Conservation (phyloP, 1,140 invertebrate genomes). For the Drosophila aff. region DNA sequence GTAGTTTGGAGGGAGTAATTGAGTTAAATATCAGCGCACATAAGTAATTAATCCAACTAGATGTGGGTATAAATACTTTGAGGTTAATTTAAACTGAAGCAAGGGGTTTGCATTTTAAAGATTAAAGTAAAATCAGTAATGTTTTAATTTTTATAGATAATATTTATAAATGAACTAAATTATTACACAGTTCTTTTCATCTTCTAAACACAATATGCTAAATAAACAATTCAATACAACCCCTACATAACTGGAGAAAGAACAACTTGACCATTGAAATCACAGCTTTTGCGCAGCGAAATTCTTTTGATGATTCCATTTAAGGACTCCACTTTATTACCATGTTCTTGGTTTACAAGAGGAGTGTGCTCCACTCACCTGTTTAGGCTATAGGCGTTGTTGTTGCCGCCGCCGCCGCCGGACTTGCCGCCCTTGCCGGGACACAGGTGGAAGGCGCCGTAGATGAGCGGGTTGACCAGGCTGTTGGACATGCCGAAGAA, state of each 20-base stretch:
- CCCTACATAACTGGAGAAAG: neutral
- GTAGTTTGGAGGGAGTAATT: neutral
- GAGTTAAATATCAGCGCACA: neutral
- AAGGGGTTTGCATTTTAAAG: too few relatives aligned
- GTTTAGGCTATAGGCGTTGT: slow-evolving; percentile 79
- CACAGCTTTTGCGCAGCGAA: neutral
- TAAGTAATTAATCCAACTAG: neutral
- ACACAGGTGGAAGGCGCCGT: slow-evolving; percentile 94
- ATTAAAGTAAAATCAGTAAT: too few relatives aligned
- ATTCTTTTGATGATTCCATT: slow-evolving; percentile 7
- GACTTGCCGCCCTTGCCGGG: slow-evolving; percentile 79
- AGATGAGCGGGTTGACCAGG: slow-evolving; percentile 94
- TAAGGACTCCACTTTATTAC: neutral
- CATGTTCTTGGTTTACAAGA: neutral
- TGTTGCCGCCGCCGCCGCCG: slow-evolving; percentile 60
- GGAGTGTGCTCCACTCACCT: slow-evolving; percentile 49
- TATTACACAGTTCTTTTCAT: neutral
- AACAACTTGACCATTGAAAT: neutral
- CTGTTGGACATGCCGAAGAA: slow-evolving; percentile 96
- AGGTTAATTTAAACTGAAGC: neutral
- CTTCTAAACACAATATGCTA: neutral
- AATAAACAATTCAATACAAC: neutral
- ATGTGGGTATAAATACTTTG: neutral
- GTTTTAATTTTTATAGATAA: too few relatives aligned
- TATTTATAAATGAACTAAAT: neutral